Percentiles rank a stretch among this genome's conserved stretches.
Evolutionary conservation across 1,140 invertebrate species (phyloP).

Genomic region (Listronotus oregonensis): DNA sequence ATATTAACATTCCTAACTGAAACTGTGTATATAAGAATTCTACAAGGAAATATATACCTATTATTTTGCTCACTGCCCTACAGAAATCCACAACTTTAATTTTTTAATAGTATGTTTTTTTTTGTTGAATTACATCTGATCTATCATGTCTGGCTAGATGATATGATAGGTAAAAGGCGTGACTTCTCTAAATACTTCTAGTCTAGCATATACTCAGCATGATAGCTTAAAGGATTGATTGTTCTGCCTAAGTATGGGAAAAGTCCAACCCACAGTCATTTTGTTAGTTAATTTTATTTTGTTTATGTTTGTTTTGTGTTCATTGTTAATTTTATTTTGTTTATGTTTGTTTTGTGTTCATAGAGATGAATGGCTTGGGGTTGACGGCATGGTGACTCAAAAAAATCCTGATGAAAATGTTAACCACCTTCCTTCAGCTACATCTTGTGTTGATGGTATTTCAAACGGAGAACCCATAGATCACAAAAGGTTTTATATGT

Average conservation of each 20-base stretch:
- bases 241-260: not conserved
- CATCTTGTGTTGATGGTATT: constrained; percentile 42
- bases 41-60: no score
- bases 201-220: no score
- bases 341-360: constrained; percentile 41
- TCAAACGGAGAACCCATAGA: constrained; percentile 49
- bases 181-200: no score
- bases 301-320: constrained; percentile 40
- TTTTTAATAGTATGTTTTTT: no score
- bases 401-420: constrained; percentile 62
- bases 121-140: no score
- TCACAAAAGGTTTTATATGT: constrained; percentile 44
- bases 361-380: constrained; percentile 61
- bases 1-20: no score
- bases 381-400: constrained; percentile 62
- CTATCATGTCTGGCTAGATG: no score
- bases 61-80: no score
- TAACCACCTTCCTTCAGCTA: constrained; percentile 55
- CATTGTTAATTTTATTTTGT: constrained; percentile 29
- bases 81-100: no score
- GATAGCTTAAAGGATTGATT: no score
- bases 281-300: constrained; percentile 3
- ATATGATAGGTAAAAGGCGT: no score
- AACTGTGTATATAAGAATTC: no score
- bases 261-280: not conserved